Conservation (phyloP, 2,888 invertebrate species). For the Thymelicus lineola region DNA sequence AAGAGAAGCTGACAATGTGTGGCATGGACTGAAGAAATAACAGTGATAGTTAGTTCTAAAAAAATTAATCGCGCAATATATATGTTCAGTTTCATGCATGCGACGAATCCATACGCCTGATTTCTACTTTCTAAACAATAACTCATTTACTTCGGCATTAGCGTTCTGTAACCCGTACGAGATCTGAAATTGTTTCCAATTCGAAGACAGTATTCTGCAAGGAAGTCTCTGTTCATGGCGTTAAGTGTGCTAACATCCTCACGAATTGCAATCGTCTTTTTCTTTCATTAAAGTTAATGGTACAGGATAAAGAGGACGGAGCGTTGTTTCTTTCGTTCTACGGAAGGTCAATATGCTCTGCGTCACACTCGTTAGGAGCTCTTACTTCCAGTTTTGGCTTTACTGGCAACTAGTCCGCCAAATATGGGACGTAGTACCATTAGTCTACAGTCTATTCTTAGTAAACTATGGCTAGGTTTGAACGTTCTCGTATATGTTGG, state of each 20-base stretch:
- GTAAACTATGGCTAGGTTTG: constrained; percentile 12
- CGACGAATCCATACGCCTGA: not conserved
- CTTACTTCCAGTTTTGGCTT: constrained; percentile 63
- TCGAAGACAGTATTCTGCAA: not conserved
- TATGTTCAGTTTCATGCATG: not conserved
- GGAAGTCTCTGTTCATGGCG: not conserved
- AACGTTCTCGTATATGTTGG: not conserved
- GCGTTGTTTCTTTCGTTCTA: constrained; percentile 19
- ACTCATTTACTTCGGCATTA: not conserved
- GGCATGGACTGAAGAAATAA: constrained; percentile 19
- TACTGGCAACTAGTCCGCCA: constrained; percentile 59
- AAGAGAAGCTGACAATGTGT: constrained; percentile 18
- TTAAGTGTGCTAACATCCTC: constrained; percentile 7
- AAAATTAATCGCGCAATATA: constrained; percentile 3
- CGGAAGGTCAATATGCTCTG: constrained; percentile 41
- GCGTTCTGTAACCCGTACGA: not conserved
- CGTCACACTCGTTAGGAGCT: constrained; percentile 61
- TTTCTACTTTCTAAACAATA: constrained; percentile 1
- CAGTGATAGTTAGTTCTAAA: not conserved
- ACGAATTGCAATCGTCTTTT: constrained; percentile 7
- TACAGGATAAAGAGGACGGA: constrained; percentile 7
- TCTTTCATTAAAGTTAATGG: constrained; percentile 15
- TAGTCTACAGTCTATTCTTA: constrained; percentile 44
- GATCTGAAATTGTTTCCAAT: not conserved
- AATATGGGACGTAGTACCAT: constrained; percentile 44